A percentile compares a stretch with the other conserved stretches of the same genome.
Conservation (phyloP, 2,113 vertebrate species). For the Panthera leo region DNA sequence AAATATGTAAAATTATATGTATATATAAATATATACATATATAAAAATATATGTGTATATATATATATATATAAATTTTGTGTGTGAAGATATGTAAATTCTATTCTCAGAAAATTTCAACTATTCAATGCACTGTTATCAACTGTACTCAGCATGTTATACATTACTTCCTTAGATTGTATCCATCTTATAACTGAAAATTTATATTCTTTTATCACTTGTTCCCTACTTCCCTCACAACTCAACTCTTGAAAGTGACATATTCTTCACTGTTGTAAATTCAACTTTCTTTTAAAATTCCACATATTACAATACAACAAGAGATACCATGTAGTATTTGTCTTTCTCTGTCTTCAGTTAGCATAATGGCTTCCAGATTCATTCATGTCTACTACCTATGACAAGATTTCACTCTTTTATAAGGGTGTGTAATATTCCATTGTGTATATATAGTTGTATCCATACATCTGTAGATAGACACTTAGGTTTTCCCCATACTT, state of each 20-base stretch:
- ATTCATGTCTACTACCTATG: not conserved
- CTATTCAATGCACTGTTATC: not conserved
- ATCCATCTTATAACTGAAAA: not conserved
- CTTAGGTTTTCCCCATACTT: not conserved
- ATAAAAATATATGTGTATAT: not conserved
- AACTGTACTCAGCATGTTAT: not conserved
- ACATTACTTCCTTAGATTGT: not conserved
- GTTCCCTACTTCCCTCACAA: not conserved
- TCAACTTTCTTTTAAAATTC: not conserved
- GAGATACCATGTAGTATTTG: not conserved
- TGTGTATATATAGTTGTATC: not conserved
- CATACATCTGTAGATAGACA: not conserved
- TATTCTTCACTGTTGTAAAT: not conserved
- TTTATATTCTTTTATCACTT: not conserved
- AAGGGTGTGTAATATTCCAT: not conserved
- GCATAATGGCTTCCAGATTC: not conserved
- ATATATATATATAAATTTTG: not conserved
- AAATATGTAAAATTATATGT: not conserved
- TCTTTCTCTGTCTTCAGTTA: not conserved
- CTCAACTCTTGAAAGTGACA: not conserved
- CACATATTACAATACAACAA: not conserved
- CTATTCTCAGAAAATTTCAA: not conserved
- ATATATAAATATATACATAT: not conserved
- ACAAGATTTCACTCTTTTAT: not conserved
- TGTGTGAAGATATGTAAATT: not conserved